Conservation (phyloP, 1,140 invertebrate species). For the Drusus annulatus region DNA sequence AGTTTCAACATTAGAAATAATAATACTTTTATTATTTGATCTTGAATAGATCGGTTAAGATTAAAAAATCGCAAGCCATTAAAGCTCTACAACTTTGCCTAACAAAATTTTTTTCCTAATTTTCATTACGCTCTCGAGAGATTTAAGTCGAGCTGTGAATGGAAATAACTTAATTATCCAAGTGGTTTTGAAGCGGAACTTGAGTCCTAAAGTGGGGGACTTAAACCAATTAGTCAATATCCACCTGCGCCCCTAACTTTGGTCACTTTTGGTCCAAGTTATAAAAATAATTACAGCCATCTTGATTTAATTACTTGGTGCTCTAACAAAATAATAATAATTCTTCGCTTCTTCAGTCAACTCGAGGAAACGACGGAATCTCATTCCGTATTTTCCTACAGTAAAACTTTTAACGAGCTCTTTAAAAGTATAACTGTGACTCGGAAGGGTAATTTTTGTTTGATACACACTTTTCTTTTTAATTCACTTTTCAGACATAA, state of each 20-base stretch:
- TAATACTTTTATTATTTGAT: too few species aligned
- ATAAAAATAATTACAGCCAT: neutral
- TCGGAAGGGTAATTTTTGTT: conserved; percentile 9
- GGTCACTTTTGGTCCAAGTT: conserved; percentile 1
- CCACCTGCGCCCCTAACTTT: conserved; percentile 25
- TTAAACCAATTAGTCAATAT: conserved; percentile 50
- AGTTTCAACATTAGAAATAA: too few species aligned
- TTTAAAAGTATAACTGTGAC: neutral
- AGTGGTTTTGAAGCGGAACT: conserved; percentile 17
- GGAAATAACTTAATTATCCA: conserved; percentile 53
- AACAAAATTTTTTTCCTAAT: neutral
- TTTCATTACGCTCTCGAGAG: conserved; percentile 9
- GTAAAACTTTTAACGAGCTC: conserved; percentile 19
- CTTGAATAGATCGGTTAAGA: too few species aligned
- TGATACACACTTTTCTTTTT: neutral
- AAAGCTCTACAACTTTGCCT: too few species aligned
- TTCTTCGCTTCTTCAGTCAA: neutral
- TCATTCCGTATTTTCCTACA: neutral
- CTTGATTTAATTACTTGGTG: conserved; percentile 13
- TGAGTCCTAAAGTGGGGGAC: conserved; percentile 9
- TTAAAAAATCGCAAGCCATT: too few species aligned
- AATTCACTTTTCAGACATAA: too few species aligned
- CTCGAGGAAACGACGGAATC: neutral
- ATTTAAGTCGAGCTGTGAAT: conserved; percentile 50
- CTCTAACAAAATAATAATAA: neutral